Percentiles rank a stretch among this genome's conserved stretches.
These are phyloP conservation scores for Lagothrix lagotricha DNA, from an alignment of 2,797 vertebrate genomes.

Conservation along the genomic window DNA sequence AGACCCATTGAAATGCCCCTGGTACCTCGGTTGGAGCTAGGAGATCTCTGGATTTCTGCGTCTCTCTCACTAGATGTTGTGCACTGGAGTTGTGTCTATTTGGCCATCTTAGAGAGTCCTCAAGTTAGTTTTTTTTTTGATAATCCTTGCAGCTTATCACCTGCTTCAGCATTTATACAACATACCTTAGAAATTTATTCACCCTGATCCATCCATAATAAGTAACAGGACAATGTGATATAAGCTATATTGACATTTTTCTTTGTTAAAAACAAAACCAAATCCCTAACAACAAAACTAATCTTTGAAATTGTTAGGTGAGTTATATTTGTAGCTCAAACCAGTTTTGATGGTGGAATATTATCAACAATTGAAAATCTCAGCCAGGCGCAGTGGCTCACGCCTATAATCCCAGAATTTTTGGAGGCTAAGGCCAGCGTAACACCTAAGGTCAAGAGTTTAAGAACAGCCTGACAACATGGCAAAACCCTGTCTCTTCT, in stretches of 20 bases:
- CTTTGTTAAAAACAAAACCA: background rate
- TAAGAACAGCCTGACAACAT: too few species aligned
- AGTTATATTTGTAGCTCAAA: background rate
- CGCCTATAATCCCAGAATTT: accelerated
- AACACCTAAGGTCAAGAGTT: too few species aligned
- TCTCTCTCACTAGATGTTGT: too few species aligned
- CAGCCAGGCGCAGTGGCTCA: too few species aligned
- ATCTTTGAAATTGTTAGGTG: background rate
- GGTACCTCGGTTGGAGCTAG: too few species aligned
- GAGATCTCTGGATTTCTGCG: too few species aligned
- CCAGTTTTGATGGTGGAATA: background rate
- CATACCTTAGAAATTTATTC: background rate
- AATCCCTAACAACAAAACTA: background rate
- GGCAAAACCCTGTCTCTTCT: too few species aligned
- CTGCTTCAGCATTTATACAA: background rate
- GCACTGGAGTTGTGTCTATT: too few species aligned
- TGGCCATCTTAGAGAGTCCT: too few species aligned
- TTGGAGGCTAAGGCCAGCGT: too few species aligned
- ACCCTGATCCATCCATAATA: background rate
- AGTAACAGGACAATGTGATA: background rate
- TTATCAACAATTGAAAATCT: background rate
- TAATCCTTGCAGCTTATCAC: background rate
- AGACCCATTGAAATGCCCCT: too few species aligned
- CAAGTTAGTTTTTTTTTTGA: background rate
- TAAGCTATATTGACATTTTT: background rate